Evolutionary conservation across 1,140 invertebrate species (phyloP), one percentile per base, ranked within the genome.

Genomic region (honey bee (Apis mellifera)): DNA sequence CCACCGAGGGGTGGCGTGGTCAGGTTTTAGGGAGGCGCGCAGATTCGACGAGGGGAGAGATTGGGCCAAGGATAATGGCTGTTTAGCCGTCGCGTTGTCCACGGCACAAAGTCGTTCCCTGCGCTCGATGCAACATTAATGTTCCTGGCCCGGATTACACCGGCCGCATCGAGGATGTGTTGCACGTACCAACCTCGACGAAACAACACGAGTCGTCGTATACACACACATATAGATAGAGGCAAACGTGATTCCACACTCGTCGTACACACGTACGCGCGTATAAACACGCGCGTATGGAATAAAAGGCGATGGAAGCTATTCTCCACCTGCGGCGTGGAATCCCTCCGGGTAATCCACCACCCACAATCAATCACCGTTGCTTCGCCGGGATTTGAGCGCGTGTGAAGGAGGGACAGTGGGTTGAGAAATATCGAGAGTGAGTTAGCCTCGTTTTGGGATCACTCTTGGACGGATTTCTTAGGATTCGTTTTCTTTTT

Each of bases 71-170:
- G 88, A 89, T 92, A 92, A 91, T 90, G 82, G 88, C 86, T 90
- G 88, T 91, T 90, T 91, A 90, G 86, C 86, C 85, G 88, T 90
- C 88, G 87, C 87, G 84, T 83, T 79, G 81, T 86, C 86, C 88
- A 74, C 78, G 82, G 83, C 88, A 85, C 84, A 86, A 85, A 89
- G 85, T 84, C 88, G 90, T 89, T 86, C 89, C 87, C 86, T 68
- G 86, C 79, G 86, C 81, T 83, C 78, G 78, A 88, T 93, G 90
- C 90, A 93, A 92, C 89, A 91, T 93, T 92, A 91, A 93, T 93
- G 91, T 80, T 87, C 82, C 72, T 81, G 80, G 84, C 88, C 89
- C 76, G 91, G 90, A 90, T 92, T 92, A 91, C 91, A 71, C 57
- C 4, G 32, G 73, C 50, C 64, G 64, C 69, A 81, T 79, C 68